These are phyloP conservation scores for Phrynosoma blainvillii DNA, from an alignment of 2,113 vertebrate genomes.

Conservation along the genomic window DNA sequence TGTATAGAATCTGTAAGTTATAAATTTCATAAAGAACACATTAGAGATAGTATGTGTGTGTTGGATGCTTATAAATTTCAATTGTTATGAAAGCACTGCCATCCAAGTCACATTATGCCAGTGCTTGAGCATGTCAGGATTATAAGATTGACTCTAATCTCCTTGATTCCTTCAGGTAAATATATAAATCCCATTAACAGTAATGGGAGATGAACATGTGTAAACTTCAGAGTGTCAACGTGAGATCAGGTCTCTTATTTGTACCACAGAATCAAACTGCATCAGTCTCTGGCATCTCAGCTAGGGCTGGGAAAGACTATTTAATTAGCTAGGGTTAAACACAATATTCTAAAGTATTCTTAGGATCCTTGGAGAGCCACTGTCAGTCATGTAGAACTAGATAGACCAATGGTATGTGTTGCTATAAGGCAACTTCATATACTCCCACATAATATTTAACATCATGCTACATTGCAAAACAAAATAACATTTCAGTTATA, in stretches of 20 bases:
- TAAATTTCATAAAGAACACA: background rate
- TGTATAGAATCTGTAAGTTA: constrained; percentile 4
- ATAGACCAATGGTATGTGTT: background rate
- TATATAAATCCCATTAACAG: constrained; percentile 33
- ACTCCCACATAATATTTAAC: background rate
- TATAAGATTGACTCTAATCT: constrained; percentile 30
- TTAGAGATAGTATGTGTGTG: background rate
- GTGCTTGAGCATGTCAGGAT: background rate
- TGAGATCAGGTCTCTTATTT: constrained; percentile 7
- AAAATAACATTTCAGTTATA: too few relatives aligned
- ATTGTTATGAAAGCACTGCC: background rate
- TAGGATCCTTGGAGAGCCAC: too few relatives aligned
- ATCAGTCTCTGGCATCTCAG: background rate
- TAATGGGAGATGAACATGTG: background rate
- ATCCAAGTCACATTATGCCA: constrained; percentile 2
- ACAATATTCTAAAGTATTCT: too few relatives aligned
- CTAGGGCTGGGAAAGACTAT: background rate
- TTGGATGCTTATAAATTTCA: background rate
- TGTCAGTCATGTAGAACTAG: background rate
- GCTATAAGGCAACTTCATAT: background rate
- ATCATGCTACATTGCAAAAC: background rate
- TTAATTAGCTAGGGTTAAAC: too few relatives aligned
- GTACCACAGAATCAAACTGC: background rate
- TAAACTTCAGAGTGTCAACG: constrained; percentile 2
- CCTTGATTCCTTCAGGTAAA: constrained; percentile 44